phyloP scores from a whole-genome alignment of 2,113 vertebrate genomes.

The Semnopithecus entellus region DNA sequence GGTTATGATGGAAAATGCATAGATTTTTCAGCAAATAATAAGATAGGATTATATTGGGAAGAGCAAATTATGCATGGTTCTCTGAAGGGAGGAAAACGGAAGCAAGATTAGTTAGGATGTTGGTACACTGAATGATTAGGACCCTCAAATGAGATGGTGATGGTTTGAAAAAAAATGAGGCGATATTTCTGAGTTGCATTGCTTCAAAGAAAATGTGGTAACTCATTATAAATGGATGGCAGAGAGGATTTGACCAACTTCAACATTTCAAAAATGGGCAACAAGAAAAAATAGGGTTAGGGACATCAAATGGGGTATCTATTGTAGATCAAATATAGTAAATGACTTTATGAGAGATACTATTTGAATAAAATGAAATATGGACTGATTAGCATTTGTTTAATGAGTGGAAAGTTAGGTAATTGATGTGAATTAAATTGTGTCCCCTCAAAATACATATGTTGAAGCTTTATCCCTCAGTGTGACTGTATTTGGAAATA shows the following conservation, averaged over 20 bases:
- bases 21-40: conserved; percentile 6
- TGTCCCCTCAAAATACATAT: neutral
- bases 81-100: neutral
- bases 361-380: neutral
- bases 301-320: neutral
- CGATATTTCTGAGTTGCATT: neutral
- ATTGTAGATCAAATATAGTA: neutral
- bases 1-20: neutral
- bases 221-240: neutral
- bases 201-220: neutral
- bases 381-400: neutral
- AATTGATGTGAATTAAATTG: neutral
- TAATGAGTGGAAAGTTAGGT: neutral
- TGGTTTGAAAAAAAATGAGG: conserved; percentile 52
- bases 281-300: neutral
- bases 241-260: neutral
- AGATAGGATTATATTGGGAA: conserved; percentile 39
- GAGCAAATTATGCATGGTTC: neutral
- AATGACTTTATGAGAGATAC: neutral
- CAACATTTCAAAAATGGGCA: neutral
- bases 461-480: neutral
- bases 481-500: neutral
- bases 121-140: neutral
- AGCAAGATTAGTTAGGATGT: neutral
- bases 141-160: neutral